Percentiles rank a stretch among this genome's conserved stretches.
Evolutionary conservation across 2,113 vertebrate genomes (phyloP).

Genomic region (Gadus chalcogrammus): DNA sequence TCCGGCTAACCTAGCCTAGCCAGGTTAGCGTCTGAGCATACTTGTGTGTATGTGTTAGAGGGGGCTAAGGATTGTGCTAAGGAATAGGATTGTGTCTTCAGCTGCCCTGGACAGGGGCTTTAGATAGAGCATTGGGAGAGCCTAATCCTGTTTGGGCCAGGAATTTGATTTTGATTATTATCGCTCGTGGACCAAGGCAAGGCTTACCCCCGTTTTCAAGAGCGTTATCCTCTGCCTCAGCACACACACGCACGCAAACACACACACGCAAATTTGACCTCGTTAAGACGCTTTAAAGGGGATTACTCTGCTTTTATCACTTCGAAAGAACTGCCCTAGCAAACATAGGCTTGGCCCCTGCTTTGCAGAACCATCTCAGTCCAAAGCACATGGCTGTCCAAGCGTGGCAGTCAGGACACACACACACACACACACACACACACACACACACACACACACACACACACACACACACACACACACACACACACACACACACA

Average conservation of each 20-base stretch:
- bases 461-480: constrained; percentile 23
- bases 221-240: constrained; percentile 49
- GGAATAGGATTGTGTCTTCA: constrained; percentile 70
- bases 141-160: constrained; percentile 73
- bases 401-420: constrained; percentile 32
- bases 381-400: constrained; percentile 40
- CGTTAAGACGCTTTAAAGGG: constrained; percentile 70
- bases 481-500: constrained; percentile 18
- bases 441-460: constrained; percentile 22
- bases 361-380: constrained; percentile 50
- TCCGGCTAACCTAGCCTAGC: constrained; percentile 36
- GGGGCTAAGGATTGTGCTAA: constrained; percentile 60
- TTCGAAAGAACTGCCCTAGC: constrained; percentile 63
- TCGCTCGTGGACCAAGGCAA: constrained; percentile 64
- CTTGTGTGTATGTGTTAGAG: constrained; percentile 4
- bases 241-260: constrained; percentile 33
- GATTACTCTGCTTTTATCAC: constrained; percentile 76
- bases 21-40: constrained; percentile 33
- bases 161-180: constrained; percentile 78
- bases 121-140: constrained; percentile 54
- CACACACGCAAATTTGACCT: constrained; percentile 61
- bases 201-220: constrained; percentile 64
- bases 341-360: constrained; percentile 60
- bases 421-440: constrained; percentile 16
- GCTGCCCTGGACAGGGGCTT: constrained; percentile 61